phyloP scores from a whole-genome alignment of 2,888 invertebrate genomes.

The Stratiomys singularior region DNA sequence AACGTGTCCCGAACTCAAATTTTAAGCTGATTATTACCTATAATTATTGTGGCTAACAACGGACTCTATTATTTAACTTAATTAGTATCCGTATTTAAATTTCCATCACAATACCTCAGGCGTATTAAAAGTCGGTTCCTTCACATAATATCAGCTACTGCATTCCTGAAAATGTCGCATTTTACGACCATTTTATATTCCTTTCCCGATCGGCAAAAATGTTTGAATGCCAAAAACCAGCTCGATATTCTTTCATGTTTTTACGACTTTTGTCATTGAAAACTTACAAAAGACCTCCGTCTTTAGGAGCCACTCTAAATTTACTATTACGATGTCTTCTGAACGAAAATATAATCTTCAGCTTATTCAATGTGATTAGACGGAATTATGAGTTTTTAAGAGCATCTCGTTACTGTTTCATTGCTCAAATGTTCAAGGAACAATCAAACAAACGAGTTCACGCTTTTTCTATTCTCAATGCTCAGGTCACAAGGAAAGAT shows the following conservation, averaged over 20 bases:
- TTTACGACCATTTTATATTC: constrained; percentile 5
- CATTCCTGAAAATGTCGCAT: background rate
- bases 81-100: background rate
- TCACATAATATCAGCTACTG: background rate
- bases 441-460: too few relatives aligned
- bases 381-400: background rate
- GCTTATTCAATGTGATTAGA: background rate
- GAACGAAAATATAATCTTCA: background rate
- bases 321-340: background rate
- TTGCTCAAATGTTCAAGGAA: background rate
- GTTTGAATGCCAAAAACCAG: constrained; percentile 14
- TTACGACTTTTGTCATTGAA: background rate
- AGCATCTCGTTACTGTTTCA: background rate
- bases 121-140: background rate
- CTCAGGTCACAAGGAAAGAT: too few relatives aligned
- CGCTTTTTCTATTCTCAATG: too few relatives aligned
- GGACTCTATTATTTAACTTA: too few relatives aligned
- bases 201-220: background rate
- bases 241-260: background rate
- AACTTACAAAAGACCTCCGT: background rate
- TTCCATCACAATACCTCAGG: background rate
- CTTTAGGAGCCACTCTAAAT: background rate
- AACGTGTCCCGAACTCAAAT: too few relatives aligned
- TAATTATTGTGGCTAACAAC: too few relatives aligned
- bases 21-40: too few relatives aligned